These are phyloP conservation scores for Balanococcus diminutus DNA, from an alignment of 2,888 invertebrate genomes.

Conservation along the genomic window DNA sequence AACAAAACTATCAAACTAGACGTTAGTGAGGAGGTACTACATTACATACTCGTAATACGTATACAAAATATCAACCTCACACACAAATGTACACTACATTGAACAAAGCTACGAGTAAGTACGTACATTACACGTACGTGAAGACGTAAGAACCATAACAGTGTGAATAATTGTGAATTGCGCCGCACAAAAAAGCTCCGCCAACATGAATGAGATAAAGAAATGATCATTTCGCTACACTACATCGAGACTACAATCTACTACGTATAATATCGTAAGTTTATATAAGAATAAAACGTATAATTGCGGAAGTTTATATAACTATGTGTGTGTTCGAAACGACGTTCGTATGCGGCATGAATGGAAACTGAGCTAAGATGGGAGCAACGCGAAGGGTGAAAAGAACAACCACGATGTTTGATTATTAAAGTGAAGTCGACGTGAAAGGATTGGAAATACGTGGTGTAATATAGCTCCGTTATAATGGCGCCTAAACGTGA, in stretches of 20 bases:
- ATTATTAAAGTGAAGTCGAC: constrained; percentile 28
- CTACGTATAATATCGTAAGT: constrained; percentile 15
- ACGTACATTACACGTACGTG: neutral
- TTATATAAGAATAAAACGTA: constrained; percentile 29
- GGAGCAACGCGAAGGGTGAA: neutral
- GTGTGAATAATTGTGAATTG: constrained; percentile 6
- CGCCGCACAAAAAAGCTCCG: constrained; percentile 13
- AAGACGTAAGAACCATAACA: neutral
- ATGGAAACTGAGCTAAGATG: neutral
- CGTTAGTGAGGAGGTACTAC: neutral
- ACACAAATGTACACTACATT: neutral
- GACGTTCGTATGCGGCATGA: neutral
- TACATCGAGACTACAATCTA: neutral
- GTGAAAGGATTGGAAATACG: constrained; percentile 22
- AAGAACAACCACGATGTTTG: constrained; percentile 21
- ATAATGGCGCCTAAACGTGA: constrained; percentile 24
- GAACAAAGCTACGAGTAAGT: neutral
- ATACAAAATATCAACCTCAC: neutral
- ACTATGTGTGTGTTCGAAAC: neutral
- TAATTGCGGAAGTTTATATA: constrained; percentile 32
- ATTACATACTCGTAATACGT: neutral
- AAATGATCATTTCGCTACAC: neutral
- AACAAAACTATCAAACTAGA: too few relatives aligned
- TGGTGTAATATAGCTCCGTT: constrained; percentile 14
- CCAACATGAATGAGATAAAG: constrained; percentile 3